These are phyloP conservation scores for Leptoclinus maculatus DNA, from an alignment of 2,797 vertebrate species.

Conservation along the genomic window DNA sequence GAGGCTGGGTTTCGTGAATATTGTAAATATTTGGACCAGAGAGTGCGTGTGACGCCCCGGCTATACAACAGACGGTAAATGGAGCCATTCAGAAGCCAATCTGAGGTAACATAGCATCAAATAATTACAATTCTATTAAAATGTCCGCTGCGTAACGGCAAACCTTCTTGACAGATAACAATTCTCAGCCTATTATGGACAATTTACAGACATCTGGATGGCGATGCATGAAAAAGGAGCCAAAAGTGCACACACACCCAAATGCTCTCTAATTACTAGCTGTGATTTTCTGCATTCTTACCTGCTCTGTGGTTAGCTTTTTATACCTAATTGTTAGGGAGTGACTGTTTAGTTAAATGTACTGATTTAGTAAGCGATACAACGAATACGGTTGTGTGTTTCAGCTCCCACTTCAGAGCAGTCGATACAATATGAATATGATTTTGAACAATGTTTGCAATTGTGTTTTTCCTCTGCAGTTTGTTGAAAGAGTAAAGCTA, in stretches of 20 bases:
- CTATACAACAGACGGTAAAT: slow-evolving; percentile 58
- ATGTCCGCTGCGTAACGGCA: slow-evolving; percentile 52
- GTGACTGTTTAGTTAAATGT: slow-evolving; percentile 28
- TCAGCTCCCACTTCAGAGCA: slow-evolving; percentile 6
- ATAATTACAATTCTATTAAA: slow-evolving; percentile 71
- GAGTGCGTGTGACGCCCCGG: slow-evolving; percentile 28
- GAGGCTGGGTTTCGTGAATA: background rate
- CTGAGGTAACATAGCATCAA: slow-evolving; percentile 46
- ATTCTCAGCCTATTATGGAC: slow-evolving; percentile 49
- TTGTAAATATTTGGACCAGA: slow-evolving; percentile 43
- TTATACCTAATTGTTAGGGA: slow-evolving; percentile 25
- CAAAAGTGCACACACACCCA: slow-evolving; percentile 53
- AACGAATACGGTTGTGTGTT: slow-evolving; percentile 10
- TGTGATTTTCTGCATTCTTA: slow-evolving; percentile 75
- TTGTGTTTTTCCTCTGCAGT: background rate
- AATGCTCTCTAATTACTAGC: slow-evolving; percentile 50
- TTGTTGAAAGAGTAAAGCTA: background rate
- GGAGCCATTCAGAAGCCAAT: slow-evolving; percentile 53
- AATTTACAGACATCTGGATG: slow-evolving; percentile 58
- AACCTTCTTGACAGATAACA: slow-evolving; percentile 46
- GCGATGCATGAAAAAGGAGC: slow-evolving; percentile 41
- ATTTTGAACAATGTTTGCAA: background rate
- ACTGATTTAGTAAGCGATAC: slow-evolving; percentile 22
- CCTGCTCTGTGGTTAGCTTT: slow-evolving; percentile 43
- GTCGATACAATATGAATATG: background rate